phyloP scores from a whole-genome alignment of 2,888 invertebrate species.

The Linyphia triangularis region DNA sequence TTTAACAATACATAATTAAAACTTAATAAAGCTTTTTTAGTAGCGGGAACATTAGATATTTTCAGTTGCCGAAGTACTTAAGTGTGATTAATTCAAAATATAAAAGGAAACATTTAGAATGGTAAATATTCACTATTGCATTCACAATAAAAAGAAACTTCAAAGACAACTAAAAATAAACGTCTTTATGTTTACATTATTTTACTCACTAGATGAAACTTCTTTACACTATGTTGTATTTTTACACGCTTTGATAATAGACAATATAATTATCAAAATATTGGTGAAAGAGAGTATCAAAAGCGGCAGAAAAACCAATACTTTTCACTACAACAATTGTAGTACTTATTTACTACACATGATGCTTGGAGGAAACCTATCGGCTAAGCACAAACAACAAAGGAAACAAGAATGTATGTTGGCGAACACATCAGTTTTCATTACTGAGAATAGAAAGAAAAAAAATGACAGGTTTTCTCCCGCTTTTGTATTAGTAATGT shows the following conservation, averaged over 20 bases:
- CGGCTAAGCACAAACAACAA: neutral
- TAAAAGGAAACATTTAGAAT: too few relatives aligned
- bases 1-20: too few relatives aligned
- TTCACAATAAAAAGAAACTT: too few relatives aligned
- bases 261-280: neutral
- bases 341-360: neutral
- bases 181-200: too few relatives aligned
- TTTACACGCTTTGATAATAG: neutral
- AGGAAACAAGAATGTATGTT: neutral
- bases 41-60: too few relatives aligned
- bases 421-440: constrained; percentile 11
- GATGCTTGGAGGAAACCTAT: neutral
- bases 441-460: neutral
- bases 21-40: too few relatives aligned
- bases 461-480: neutral
- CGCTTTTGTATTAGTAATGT: neutral
- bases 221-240: too few relatives aligned
- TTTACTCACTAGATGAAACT: too few relatives aligned
- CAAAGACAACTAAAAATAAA: too few relatives aligned
- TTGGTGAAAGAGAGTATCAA: neutral
- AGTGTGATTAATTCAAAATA: too few relatives aligned
- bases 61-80: too few relatives aligned
- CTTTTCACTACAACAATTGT: neutral
- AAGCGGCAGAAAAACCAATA: neutral
- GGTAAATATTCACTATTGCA: too few relatives aligned